Evolutionary conservation across 2,797 vertebrate species (phyloP).

Genomic region (Sciurus vulgaris): DNA sequence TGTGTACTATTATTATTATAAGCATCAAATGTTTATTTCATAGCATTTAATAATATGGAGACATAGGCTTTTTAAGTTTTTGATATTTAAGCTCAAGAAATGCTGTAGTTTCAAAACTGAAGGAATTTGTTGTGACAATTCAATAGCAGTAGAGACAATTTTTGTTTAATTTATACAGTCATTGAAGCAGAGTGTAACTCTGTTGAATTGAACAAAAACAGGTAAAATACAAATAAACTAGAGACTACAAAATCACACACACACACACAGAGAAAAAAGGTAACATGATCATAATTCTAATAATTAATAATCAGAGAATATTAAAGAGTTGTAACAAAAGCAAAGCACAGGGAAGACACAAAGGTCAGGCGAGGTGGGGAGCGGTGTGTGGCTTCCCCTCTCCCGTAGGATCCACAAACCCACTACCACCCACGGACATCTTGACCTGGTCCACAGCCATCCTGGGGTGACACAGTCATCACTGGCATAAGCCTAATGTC

Average conservation of each 20-base stretch:
- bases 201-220: constrained; percentile 34
- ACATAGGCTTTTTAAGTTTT: not conserved
- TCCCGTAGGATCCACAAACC: accelerated
- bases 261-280: not conserved
- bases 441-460: not conserved
- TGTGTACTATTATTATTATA: not conserved
- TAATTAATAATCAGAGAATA: not conserved
- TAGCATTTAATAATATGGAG: not conserved
- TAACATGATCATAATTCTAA: not conserved
- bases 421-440: not conserved
- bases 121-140: constrained; percentile 11
- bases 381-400: not conserved
- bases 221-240: constrained; percentile 22
- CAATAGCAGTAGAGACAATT: not conserved
- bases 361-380: accelerated
- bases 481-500: not conserved
- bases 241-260: constrained; percentile 10
- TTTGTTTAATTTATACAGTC: constrained; percentile 65
- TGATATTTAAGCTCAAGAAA: constrained; percentile 36
- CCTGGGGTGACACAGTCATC: not conserved
- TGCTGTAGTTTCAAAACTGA: constrained; percentile 25
- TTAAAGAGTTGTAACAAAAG: not conserved
- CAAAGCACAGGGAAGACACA: accelerated
- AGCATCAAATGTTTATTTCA: not conserved
- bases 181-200: not conserved